Evolutionary conservation across 1,140 invertebrate species (phyloP).

Genomic region (Schlechtendalia chinensis): DNA sequence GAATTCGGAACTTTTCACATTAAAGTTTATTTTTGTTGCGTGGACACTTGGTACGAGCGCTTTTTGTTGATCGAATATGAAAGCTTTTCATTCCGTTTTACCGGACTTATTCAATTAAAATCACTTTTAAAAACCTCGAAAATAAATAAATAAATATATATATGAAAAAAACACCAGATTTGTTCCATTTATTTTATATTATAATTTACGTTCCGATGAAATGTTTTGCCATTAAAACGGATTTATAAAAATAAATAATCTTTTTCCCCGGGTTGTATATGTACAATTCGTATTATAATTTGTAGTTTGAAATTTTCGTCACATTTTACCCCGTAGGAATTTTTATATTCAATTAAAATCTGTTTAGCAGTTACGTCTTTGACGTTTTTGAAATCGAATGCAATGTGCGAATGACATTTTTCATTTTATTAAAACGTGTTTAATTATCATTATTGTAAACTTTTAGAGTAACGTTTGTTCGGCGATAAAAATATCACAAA

Average conservation of each 20-base stretch:
- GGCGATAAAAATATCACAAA: neutral
- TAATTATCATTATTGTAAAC: no score
- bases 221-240: neutral
- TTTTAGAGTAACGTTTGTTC: no score
- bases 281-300: no score
- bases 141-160: neutral
- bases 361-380: neutral
- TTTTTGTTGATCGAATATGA: conserved; percentile 2
- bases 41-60: neutral
- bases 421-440: no score
- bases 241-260: no score
- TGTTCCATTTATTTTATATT: neutral
- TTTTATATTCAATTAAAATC: no score
- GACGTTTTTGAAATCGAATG: neutral
- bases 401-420: no score
- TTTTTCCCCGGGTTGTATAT: no score
- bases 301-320: no score
- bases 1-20: conserved; percentile 29
- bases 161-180: no score
- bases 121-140: conserved; percentile 22
- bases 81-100: neutral
- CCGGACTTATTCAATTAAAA: conserved; percentile 6
- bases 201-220: neutral
- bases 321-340: no score
- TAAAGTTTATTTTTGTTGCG: conserved; percentile 4